Conservation (phyloP, 2,797 vertebrate species). For the Eulemur mongoz region DNA sequence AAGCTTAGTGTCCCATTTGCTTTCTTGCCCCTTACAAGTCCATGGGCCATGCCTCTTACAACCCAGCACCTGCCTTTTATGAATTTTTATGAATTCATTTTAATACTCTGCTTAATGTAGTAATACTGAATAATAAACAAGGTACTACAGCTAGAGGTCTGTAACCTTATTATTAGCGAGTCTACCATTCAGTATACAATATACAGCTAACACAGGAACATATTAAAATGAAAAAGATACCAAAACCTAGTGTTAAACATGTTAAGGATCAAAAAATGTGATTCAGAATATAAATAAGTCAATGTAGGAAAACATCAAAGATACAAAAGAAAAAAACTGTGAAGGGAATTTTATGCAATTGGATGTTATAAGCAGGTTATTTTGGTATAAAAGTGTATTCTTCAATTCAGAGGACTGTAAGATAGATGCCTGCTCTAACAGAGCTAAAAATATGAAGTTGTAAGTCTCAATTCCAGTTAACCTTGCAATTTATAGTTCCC, state of each 20-base stretch:
- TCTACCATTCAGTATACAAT: neutral
- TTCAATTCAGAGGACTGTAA: neutral
- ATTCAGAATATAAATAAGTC: neutral
- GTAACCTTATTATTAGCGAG: neutral
- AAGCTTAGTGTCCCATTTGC: neutral
- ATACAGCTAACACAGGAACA: neutral
- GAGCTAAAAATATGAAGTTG: conserved; percentile 34
- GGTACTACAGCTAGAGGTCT: neutral
- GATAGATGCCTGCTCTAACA: neutral
- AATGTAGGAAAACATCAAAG: conserved; percentile 16
- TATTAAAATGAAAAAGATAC: neutral
- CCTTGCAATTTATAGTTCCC: neutral
- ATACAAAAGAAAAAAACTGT: neutral
- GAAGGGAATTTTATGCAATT: neutral
- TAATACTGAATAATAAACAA: neutral
- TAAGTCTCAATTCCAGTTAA: conserved; percentile 6
- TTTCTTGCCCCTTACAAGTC: neutral
- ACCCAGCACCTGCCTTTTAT: neutral
- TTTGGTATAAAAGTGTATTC: conserved; percentile 12
- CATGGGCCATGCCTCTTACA: neutral
- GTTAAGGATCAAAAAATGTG: neutral
- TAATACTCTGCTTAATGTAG: neutral
- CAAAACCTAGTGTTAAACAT: neutral
- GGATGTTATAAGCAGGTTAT: neutral
- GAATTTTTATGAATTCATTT: conserved; percentile 24